Base-by-base conservation (phyloP, 2,113 vertebrate species). In the Fukomys damarensis region DNA sequence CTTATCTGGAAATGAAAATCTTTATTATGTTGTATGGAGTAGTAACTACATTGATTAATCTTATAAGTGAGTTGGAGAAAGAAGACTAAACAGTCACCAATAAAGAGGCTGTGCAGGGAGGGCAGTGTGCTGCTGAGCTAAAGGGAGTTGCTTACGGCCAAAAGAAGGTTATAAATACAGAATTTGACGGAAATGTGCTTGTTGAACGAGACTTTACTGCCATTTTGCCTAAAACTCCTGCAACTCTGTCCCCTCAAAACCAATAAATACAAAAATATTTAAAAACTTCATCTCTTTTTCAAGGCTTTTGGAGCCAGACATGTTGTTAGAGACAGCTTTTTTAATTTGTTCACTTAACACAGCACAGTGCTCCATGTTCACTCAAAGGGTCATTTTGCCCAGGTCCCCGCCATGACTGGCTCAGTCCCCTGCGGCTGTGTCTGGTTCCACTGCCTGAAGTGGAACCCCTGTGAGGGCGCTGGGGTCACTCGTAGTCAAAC, bases 401-500 rank as follows among this genome's bases (percentile, higher is more conserved):
- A 5, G 0, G 22, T 77, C 20, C 35, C n/a, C 24, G 59, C 49
- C 54, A 46, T 2, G 3, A 1, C 32, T 9, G 52, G 3, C 59
- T 93, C 26, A 30, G 3, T 43, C 17, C 5, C 9, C 26, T 82
- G 1, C n/a, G 52, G 12, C n/a, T 8, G 0, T 17, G 9, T 65
- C n/a, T 61, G 46, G 32, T 68, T 43, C 59, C 11, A 35, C 1
- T 4, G 6, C 68, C 56, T 1, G 0, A 66, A 14, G 4, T 35
- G 63, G 30, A 0, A 2, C 52, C 5, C 12, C n/a, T 19, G 26
- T 30, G 8, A 5, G 43, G 26, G 6, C 2, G 7, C 2, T 0
- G 24, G 3, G 4, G 12, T 17, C 70, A 52, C n/a, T 41, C 65
- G 59, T 66, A 74, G 52, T 28, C 2, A 3, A 82, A 24, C 54